Evolutionary conservation across 2,797 vertebrate species (phyloP).

Genomic region (Trachurus trachurus): DNA sequence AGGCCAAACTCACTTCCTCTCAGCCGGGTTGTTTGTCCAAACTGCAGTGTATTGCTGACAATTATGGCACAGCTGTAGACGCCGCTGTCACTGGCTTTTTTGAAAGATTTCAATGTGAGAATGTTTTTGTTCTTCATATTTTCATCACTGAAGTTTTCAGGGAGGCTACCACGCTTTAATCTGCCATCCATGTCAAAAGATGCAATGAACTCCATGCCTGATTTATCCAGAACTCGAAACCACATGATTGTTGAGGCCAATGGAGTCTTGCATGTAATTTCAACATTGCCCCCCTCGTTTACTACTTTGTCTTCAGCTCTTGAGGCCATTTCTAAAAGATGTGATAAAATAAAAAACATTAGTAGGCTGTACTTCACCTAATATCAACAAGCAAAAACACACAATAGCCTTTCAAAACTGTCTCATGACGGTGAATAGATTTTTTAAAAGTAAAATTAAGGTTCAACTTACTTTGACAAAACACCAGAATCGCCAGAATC

Average conservation of each 20-base stretch:
- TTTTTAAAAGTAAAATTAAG: background rate
- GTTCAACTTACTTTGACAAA: conserved; percentile 73
- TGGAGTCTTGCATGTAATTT: rapidly evolving
- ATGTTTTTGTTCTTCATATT: rapidly evolving
- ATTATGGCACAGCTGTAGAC: conserved; percentile 66
- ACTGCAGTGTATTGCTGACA: background rate
- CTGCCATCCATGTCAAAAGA: rapidly evolving
- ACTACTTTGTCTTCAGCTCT: rapidly evolving
- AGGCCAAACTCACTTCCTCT: conserved; percentile 63
- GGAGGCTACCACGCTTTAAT: rapidly evolving
- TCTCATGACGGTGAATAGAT: background rate
- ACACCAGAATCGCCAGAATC: conserved; percentile 68
- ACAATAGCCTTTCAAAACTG: background rate
- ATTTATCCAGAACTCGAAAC: conserved; percentile 63
- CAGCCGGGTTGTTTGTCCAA: conserved; percentile 54
- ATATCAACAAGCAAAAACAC: background rate
- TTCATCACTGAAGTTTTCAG: rapidly evolving
- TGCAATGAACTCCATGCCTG: conserved; percentile 63
- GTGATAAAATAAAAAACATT: background rate
- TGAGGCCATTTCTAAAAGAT: conserved; percentile 37
- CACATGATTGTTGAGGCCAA: rapidly evolving
- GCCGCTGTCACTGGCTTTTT: conserved; percentile 49
- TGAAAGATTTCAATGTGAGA: conserved; percentile 55
- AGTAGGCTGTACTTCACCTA: background rate
- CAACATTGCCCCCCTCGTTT: rapidly evolving